These are phyloP conservation scores for Galaxea fascicularis DNA, from an alignment of 92 coral and sea anemone genomes.

Conservation along the genomic window DNA sequence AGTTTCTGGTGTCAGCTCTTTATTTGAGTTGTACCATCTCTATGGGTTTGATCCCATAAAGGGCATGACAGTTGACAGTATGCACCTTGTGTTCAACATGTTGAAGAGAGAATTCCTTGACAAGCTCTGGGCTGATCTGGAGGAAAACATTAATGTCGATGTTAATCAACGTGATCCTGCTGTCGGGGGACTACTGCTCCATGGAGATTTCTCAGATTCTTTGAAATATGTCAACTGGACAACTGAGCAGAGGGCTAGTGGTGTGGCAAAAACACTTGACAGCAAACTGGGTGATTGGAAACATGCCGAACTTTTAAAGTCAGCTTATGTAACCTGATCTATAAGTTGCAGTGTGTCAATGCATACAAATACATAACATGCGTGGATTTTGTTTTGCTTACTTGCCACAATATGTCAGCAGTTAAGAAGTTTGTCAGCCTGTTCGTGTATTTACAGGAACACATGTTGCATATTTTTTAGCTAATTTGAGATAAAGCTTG, in stretches of 20 bases:
- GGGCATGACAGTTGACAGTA: constrained; percentile 72
- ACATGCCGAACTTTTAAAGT: not conserved
- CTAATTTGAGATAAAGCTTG: too few relatives aligned
- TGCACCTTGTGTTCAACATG: constrained; percentile 78
- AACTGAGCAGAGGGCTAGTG: constrained; percentile 4
- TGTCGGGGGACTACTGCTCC: constrained; percentile 67
- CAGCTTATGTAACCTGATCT: not conserved
- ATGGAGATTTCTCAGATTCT: not conserved
- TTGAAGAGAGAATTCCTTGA: constrained; percentile 70
- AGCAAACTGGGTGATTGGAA: not conserved
- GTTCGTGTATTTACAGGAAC: too few relatives aligned
- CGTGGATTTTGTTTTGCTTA: too few relatives aligned
- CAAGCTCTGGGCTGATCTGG: constrained; percentile 74
- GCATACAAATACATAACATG: too few relatives aligned
- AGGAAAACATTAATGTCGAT: constrained; percentile 39
- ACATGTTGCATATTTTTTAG: too few relatives aligned
- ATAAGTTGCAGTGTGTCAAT: too few relatives aligned
- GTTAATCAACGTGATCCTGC: constrained; percentile 69
- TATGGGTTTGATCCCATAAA: constrained; percentile 70
- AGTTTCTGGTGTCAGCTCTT: constrained; percentile 75
- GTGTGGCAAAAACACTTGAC: not conserved
- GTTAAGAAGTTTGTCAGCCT: too few relatives aligned
- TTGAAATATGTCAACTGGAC: not conserved
- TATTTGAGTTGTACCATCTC: constrained; percentile 58
- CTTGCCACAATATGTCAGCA: too few relatives aligned